Conservation (phyloP, 2,797 vertebrate genomes). For the Melanogrammus aeglefinus region DNA sequence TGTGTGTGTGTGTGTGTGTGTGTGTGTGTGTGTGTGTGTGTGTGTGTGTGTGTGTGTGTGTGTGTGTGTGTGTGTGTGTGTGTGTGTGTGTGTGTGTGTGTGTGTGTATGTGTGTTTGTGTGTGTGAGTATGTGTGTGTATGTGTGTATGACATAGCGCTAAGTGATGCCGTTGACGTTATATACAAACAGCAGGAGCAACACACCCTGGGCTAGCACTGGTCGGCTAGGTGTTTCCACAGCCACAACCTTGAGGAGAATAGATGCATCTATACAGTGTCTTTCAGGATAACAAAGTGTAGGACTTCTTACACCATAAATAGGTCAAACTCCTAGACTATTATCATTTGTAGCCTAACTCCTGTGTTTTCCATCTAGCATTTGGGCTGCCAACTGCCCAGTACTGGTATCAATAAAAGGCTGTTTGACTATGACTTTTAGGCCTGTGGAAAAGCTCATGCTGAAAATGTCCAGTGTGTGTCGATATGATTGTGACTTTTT, state of each 20-base stretch:
- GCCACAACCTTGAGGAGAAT: not conserved
- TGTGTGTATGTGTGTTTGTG: not conserved
- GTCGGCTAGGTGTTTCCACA: not conserved
- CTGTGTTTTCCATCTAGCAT: not conserved
- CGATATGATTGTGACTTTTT: not conserved
- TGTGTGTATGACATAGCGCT: not conserved
- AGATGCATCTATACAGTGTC: not conserved
- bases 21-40: not conserved
- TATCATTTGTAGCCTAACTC: not conserved
- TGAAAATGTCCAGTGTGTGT: not conserved
- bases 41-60: not conserved
- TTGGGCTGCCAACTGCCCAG: not conserved
- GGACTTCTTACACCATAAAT: not conserved
- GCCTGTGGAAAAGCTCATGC: not conserved
- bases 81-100: not conserved
- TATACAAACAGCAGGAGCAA: not conserved
- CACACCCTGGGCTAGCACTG: not conserved
- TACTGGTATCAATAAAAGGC: not conserved
- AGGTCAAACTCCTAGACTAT: not conserved
- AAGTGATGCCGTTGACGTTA: not conserved
- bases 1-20: not conserved
- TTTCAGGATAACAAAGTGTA: not conserved
- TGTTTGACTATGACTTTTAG: not conserved
- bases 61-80: not conserved
- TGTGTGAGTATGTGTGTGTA: not conserved